These are phyloP conservation scores for Paraescarpia echinospica DNA, from an alignment of 1,140 invertebrate species.

Conservation along the genomic window DNA sequence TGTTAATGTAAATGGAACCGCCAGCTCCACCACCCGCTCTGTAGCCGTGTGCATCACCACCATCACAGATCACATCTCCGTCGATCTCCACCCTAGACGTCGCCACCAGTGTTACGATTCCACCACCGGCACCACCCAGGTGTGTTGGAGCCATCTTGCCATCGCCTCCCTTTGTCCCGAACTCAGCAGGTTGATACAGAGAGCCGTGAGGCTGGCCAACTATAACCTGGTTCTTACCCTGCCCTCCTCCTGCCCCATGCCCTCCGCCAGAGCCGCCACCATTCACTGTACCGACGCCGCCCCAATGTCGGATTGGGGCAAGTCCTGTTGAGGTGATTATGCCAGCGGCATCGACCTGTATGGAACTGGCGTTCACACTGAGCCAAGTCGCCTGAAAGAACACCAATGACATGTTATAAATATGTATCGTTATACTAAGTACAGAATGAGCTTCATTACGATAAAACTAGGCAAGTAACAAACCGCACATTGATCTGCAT, in stretches of 20 bases:
- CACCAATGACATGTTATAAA: background rate
- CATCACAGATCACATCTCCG: constrained; percentile 19
- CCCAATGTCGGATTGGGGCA: constrained; percentile 33
- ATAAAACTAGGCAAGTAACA: too few relatives aligned
- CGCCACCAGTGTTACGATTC: constrained; percentile 38
- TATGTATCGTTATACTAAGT: too few relatives aligned
- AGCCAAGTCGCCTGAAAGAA: constrained; percentile 41
- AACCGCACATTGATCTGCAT: background rate
- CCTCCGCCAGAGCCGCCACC: constrained; percentile 46
- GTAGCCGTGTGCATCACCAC: constrained; percentile 33
- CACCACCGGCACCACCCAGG: constrained; percentile 32
- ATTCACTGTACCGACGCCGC: constrained; percentile 35
- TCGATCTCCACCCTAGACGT: constrained; percentile 7
- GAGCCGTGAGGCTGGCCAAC: constrained; percentile 39
- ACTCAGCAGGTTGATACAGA: constrained; percentile 40
- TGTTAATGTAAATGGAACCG: constrained; percentile 37
- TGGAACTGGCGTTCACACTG: constrained; percentile 30
- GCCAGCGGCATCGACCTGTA: constrained; percentile 42
- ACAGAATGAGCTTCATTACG: too few relatives aligned
- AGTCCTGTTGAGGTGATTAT: constrained; percentile 36
- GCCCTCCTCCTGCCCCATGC: constrained; percentile 43
- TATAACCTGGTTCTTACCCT: constrained; percentile 34
- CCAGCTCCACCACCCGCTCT: constrained; percentile 42
- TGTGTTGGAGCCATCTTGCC: constrained; percentile 35
- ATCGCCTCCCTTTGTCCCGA: constrained; percentile 40